phyloP scores from a whole-genome alignment of 2,888 invertebrate species.

The Rhagonycha lutea region DNA sequence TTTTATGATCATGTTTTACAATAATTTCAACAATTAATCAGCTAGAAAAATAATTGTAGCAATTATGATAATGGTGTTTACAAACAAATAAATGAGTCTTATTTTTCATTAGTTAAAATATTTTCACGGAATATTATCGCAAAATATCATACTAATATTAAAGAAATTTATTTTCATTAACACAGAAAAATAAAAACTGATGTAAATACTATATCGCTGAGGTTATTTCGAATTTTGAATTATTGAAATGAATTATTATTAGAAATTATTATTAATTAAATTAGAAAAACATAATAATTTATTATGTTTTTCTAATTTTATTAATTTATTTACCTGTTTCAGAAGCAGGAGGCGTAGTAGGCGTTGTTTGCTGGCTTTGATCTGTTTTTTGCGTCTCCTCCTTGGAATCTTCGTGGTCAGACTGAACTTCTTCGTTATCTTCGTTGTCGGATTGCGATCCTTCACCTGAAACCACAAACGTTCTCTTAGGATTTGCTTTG shows the following conservation, averaged over 20 bases:
- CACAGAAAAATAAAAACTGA: neutral
- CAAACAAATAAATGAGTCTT: neutral
- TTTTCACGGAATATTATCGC: neutral
- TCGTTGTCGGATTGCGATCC: slow-evolving; percentile 45
- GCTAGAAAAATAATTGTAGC: neutral
- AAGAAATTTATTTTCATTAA: neutral
- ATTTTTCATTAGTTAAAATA: neutral
- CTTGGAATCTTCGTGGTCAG: slow-evolving; percentile 41
- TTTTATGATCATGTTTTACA: neutral
- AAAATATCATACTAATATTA: neutral
- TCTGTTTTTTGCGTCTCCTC: slow-evolving; percentile 54
- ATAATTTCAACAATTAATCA: neutral
- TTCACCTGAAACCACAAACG: slow-evolving; percentile 26
- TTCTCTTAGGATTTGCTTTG: neutral
- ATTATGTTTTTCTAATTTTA: neutral
- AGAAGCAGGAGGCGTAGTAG: slow-evolving; percentile 52
- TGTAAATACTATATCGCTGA: no score
- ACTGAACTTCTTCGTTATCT: slow-evolving; percentile 25
- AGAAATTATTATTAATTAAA: neutral
- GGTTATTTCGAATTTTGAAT: neutral
- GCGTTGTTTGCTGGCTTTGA: slow-evolving; percentile 56
- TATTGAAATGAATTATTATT: neutral
- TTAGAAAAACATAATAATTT: no score
- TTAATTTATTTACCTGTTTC: slow-evolving; percentile 35
- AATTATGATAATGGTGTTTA: neutral